These are phyloP conservation scores for Gortyna flavago DNA, from an alignment of 2,888 invertebrate genomes.

Conservation along the genomic window DNA sequence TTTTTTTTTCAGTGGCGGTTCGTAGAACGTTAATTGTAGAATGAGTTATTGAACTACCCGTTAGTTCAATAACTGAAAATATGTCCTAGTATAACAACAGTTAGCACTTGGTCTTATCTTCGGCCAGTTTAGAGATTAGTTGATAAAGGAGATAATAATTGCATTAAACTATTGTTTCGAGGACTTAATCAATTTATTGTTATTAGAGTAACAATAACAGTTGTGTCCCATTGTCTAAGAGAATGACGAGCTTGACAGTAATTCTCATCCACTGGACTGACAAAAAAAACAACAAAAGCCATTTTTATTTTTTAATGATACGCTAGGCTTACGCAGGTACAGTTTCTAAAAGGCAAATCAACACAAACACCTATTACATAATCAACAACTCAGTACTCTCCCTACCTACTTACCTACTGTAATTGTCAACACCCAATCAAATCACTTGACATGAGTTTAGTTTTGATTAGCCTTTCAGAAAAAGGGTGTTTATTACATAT, in stretches of 20 bases:
- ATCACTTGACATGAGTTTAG: not conserved
- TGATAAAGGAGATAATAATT: slow-evolving; percentile 28
- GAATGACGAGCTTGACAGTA: not conserved
- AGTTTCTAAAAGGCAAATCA: not conserved
- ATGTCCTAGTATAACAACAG: not conserved
- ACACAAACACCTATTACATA: not conserved
- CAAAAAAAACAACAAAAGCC: not conserved
- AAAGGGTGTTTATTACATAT: not conserved
- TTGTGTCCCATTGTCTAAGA: slow-evolving; percentile 16
- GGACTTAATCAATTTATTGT: not conserved
- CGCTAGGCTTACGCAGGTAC: not conserved
- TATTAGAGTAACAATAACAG: slow-evolving; percentile 14
- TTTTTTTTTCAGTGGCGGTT: not conserved
- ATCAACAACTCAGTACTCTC: too few relatives aligned
- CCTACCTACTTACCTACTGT: not conserved
- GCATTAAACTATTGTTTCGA: not conserved
- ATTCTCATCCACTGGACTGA: not conserved
- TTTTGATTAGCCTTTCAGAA: not conserved
- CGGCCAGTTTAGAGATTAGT: not conserved
- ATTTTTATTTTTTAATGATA: not conserved
- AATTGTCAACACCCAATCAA: not conserved
- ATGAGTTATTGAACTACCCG: not conserved
- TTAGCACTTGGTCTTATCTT: slow-evolving; percentile 11
- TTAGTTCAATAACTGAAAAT: not conserved
- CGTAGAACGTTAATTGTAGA: not conserved